These are phyloP conservation scores for Drosophila watanabei DNA, from an alignment of 1,140 invertebrate species.

Conservation along the genomic window DNA sequence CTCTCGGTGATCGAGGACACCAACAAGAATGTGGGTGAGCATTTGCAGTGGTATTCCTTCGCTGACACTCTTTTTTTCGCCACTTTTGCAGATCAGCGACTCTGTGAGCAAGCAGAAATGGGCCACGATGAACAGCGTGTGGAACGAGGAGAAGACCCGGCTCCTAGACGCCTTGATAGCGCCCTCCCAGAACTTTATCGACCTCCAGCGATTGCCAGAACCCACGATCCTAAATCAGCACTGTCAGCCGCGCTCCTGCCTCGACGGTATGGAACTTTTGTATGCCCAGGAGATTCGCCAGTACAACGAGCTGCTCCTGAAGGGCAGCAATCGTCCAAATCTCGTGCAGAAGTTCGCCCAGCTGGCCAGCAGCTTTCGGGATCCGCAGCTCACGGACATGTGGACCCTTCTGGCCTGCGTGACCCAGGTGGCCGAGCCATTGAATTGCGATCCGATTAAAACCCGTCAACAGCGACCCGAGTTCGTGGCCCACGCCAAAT, in stretches of 20 bases:
- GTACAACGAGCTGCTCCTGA: slow-evolving; percentile 93
- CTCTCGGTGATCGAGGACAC: slow-evolving; percentile 96
- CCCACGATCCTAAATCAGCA: slow-evolving; percentile 88
- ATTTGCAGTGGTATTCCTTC: not conserved
- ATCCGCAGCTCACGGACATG: slow-evolving; percentile 94
- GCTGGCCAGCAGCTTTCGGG: slow-evolving; percentile 91
- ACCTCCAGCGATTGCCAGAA: slow-evolving; percentile 90
- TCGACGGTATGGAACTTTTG: slow-evolving; percentile 88
- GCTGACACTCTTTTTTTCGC: not conserved
- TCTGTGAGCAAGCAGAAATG: slow-evolving; percentile 91
- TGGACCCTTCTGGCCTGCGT: slow-evolving; percentile 92
- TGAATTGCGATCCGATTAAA: slow-evolving; percentile 90
- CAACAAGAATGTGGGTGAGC: slow-evolving; percentile 90
- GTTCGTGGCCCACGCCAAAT: slow-evolving; percentile 92
- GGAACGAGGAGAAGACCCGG: slow-evolving; percentile 96
- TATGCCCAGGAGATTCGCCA: slow-evolving; percentile 94
- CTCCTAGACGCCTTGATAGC: slow-evolving; percentile 95
- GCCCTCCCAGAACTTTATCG: slow-evolving; percentile 93
- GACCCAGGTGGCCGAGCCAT: slow-evolving; percentile 78
- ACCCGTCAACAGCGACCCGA: slow-evolving; percentile 89
- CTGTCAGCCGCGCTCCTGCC: slow-evolving; percentile 85
- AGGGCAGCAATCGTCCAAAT: slow-evolving; percentile 90
- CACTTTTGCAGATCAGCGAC: slow-evolving; percentile 88
- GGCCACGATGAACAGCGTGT: slow-evolving; percentile 93
- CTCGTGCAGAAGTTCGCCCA: slow-evolving; percentile 91